These are phyloP conservation scores for Galerucella pusilla DNA, from an alignment of 2,888 invertebrate genomes.

Conservation along the genomic window DNA sequence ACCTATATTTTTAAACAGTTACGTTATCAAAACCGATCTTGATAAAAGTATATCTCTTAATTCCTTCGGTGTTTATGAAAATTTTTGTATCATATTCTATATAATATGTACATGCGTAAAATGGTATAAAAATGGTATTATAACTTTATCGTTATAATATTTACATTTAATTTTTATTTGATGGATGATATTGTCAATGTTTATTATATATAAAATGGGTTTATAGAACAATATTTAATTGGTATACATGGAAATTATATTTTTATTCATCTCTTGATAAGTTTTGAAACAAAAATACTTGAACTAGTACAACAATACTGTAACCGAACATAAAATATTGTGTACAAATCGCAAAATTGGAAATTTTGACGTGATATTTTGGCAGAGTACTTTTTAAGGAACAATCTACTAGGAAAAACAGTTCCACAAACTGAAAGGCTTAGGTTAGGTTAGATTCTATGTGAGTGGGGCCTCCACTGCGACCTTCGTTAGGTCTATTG, in stretches of 20 bases:
- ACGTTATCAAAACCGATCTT: neutral
- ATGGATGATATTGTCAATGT: neutral
- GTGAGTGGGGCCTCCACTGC: too few species aligned
- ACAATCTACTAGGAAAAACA: too few species aligned
- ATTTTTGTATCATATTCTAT: neutral
- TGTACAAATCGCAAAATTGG: too few species aligned
- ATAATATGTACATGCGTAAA: constrained; percentile 30
- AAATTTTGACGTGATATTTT: too few species aligned
- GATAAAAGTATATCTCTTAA: constrained; percentile 17
- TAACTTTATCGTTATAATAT: constrained; percentile 6
- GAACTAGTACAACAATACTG: too few species aligned
- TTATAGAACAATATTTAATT: neutral
- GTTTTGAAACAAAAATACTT: too few species aligned
- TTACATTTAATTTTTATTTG: constrained; percentile 7
- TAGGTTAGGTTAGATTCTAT: too few species aligned
- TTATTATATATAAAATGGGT: constrained; percentile 1
- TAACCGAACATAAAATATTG: too few species aligned
- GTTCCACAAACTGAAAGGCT: too few species aligned
- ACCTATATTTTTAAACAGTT: neutral
- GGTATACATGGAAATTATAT: neutral
- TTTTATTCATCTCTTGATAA: neutral
- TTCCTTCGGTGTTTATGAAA: neutral
- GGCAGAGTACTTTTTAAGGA: too few species aligned
- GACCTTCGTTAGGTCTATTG: too few species aligned
- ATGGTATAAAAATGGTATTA: constrained; percentile 23